A percentile compares a stretch with the other conserved stretches of the same genome.
phyloP scores from a whole-genome alignment of 2,113 vertebrate species.

The Cebus imitator region DNA sequence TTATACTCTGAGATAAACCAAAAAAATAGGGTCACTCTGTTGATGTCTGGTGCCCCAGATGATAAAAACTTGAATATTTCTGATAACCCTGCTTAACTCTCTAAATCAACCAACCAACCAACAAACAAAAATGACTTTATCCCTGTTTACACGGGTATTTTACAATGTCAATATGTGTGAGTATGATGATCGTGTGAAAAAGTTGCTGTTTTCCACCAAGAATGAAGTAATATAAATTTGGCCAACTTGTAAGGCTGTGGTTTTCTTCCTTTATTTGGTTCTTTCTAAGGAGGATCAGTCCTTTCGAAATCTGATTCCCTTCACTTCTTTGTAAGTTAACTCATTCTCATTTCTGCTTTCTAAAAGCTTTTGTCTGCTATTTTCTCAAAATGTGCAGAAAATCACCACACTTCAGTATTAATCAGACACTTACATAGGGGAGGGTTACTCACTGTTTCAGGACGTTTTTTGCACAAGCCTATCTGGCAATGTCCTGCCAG shows the following conservation, averaged over 20 bases:
- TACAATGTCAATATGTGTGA: accelerated
- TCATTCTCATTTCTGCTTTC: not conserved
- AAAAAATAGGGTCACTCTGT: not conserved
- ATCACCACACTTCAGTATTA: not conserved
- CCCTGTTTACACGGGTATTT: not conserved
- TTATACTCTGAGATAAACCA: conserved; percentile 38
- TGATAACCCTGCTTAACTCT: not conserved
- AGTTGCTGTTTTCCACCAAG: not conserved
- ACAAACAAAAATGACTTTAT: not conserved
- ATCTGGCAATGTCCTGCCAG: accelerated
- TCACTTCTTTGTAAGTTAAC: not conserved
- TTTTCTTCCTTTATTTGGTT: not conserved
- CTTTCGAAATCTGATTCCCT: not conserved
- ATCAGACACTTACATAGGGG: not conserved
- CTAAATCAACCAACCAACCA: not conserved
- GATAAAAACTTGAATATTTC: not conserved
- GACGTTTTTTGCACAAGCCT: not conserved
- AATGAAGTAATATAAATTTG: not conserved
- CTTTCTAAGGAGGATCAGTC: not conserved
- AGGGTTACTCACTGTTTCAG: not conserved
- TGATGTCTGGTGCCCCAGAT: not conserved
- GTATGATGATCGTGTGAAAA: accelerated
- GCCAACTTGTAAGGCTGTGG: not conserved
- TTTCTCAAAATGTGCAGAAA: not conserved
- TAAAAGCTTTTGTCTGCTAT: not conserved